These are phyloP conservation scores for Poecilia latipinna DNA, from an alignment of 2,113 vertebrate genomes.

Conservation along the genomic window DNA sequence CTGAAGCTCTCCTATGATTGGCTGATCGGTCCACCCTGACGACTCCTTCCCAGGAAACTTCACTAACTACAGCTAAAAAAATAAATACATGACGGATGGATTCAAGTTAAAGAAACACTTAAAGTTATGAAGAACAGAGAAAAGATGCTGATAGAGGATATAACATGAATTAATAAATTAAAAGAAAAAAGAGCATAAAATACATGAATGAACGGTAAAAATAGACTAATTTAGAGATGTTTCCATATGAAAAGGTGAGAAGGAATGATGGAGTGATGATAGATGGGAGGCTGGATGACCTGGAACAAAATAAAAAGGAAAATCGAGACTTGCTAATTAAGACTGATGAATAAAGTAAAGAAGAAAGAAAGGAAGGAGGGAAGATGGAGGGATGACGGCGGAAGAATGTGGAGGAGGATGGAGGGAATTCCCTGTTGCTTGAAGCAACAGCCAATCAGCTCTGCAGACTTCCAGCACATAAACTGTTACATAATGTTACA, in stretches of 20 bases:
- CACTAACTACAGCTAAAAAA: background rate
- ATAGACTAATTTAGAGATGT: no score
- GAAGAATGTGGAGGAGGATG: constrained; percentile 19
- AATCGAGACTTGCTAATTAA: no score
- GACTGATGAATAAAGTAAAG: no score
- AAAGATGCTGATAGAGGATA: no score
- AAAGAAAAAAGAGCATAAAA: no score
- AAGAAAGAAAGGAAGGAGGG: no score
- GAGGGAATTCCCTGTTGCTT: constrained; percentile 75
- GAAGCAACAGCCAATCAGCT: constrained; percentile 61
- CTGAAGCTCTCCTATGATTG: background rate
- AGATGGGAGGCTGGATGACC: no score
- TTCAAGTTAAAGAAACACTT: background rate
- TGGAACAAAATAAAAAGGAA: no score
- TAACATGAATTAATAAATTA: no score
- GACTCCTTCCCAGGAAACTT: background rate
- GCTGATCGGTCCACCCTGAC: background rate
- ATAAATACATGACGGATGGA: background rate
- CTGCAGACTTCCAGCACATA: constrained; percentile 8
- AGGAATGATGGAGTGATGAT: no score
- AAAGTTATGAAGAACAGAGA: background rate
- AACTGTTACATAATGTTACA: constrained; percentile 62
- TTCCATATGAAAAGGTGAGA: no score
- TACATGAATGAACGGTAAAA: no score
- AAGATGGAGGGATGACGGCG: constrained; percentile 4